Percentiles rank a stretch among this genome's conserved stretches.
Evolutionary conservation across 2,113 vertebrate genomes (phyloP).

Genomic region (Meriones unguiculatus): DNA sequence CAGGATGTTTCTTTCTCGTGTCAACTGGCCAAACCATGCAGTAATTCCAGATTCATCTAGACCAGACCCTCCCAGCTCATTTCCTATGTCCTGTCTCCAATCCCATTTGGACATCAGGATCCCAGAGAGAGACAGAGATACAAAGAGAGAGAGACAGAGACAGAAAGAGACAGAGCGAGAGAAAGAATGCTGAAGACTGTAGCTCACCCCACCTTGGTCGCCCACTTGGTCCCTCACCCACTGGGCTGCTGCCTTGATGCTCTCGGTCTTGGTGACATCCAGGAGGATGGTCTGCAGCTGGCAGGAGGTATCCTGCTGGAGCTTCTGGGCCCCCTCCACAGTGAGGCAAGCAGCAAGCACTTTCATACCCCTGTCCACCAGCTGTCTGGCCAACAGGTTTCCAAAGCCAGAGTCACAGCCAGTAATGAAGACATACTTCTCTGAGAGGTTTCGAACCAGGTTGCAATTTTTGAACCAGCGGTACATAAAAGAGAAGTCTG

Average conservation of each 20-base stretch:
- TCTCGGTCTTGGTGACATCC: slow-evolving; percentile 89
- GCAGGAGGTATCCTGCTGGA: slow-evolving; percentile 85
- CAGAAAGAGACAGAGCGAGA: not conserved
- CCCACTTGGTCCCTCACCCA: slow-evolving; percentile 88
- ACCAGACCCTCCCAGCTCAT: not conserved
- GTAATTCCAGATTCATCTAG: not conserved
- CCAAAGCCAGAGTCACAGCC: slow-evolving; percentile 96
- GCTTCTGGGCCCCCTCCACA: slow-evolving; percentile 85
- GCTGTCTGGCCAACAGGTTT: slow-evolving; percentile 88
- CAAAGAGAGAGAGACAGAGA: not conserved
- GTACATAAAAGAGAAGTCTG: slow-evolving; percentile 75
- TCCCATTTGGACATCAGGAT: not conserved
- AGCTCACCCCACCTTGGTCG: slow-evolving; percentile 85
- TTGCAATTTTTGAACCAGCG: slow-evolving; percentile 84
- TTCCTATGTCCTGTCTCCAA: not conserved
- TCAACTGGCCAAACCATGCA: not conserved
- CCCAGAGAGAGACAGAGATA: not conserved
- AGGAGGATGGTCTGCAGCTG: slow-evolving; percentile 87
- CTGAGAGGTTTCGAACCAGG: slow-evolving; percentile 77
- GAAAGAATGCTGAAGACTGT: slow-evolving; percentile 5
- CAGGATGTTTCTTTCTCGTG: not conserved
- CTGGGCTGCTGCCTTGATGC: slow-evolving; percentile 84
- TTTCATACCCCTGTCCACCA: slow-evolving; percentile 88
- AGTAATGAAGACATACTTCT: slow-evolving; percentile 92
- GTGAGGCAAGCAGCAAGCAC: slow-evolving; percentile 92